phyloP scores from a whole-genome alignment of 2,888 invertebrate genomes.

The Xylota sylvarum region DNA sequence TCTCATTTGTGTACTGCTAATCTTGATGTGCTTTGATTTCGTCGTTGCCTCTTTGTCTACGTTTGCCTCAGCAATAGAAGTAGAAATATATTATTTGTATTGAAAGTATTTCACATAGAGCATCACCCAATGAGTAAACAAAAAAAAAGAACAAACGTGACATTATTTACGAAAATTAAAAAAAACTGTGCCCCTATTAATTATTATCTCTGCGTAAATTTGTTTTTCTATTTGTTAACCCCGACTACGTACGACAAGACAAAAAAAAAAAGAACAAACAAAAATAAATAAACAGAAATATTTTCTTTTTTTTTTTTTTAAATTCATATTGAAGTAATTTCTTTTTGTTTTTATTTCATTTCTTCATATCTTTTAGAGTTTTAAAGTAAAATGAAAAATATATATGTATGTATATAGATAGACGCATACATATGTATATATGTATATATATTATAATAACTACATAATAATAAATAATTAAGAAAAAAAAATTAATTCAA shows the following conservation, averaged over 20 bases:
- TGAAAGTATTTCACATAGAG: too few relatives aligned
- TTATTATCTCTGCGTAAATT: too few relatives aligned
- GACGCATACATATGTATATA: not conserved
- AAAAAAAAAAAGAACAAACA: not conserved
- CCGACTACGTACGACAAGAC: not conserved
- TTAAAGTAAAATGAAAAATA: slow-evolving; percentile 64
- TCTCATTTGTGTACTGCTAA: too few relatives aligned
- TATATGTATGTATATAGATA: slow-evolving; percentile 36
- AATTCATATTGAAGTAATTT: slow-evolving; percentile 38
- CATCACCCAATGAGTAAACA: too few relatives aligned
- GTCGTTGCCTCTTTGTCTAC: too few relatives aligned
- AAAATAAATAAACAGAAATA: not conserved
- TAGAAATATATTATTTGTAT: too few relatives aligned
- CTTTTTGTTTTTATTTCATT: slow-evolving; percentile 52
- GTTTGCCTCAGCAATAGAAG: too few relatives aligned
- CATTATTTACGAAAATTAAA: too few relatives aligned
- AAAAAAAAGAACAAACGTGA: too few relatives aligned
- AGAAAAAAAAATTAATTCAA: slow-evolving; percentile 55
- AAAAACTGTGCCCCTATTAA: too few relatives aligned
- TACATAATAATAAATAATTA: slow-evolving; percentile 71
- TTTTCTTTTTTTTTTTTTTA: slow-evolving; percentile 4
- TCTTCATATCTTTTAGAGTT: slow-evolving; percentile 55
- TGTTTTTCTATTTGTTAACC: too few relatives aligned
- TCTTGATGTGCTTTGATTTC: too few relatives aligned
- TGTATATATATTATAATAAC: slow-evolving; percentile 62